Conservation (phyloP, 2,113 vertebrate species). For the Columbina picui region DNA sequence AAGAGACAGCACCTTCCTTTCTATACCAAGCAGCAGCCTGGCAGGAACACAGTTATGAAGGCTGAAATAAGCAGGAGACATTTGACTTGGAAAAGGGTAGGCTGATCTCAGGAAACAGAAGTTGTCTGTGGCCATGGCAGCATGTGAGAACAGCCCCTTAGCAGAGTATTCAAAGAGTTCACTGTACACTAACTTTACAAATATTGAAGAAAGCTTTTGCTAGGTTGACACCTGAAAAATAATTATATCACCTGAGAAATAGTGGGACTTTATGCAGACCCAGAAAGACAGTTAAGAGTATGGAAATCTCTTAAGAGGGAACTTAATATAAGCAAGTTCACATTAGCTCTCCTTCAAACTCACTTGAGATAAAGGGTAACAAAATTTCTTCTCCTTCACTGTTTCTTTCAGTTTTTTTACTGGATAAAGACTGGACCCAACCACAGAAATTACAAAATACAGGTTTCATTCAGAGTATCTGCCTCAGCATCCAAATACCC, state of each 20-base stretch:
- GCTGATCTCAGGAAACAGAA: neutral
- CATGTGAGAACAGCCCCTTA: neutral
- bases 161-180: neutral
- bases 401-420: neutral
- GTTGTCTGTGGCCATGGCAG: neutral
- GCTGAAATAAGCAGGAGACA: neutral
- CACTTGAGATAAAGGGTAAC: neutral
- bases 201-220: neutral
- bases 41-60: neutral
- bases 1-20: neutral
- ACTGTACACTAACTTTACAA: neutral
- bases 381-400: neutral
- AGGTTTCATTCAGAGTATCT: neutral
- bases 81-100: neutral
- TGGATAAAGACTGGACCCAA: neutral
- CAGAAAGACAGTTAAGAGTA: neutral
- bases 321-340: neutral
- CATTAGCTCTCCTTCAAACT: neutral
- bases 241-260: neutral
- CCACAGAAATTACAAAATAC: neutral
- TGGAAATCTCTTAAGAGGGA: neutral
- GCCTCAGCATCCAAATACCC: neutral
- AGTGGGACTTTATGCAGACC: neutral
- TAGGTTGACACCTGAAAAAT: neutral
- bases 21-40: neutral